Conservation (phyloP, 1,140 invertebrate genomes). For the Drosophila sp. region DNA sequence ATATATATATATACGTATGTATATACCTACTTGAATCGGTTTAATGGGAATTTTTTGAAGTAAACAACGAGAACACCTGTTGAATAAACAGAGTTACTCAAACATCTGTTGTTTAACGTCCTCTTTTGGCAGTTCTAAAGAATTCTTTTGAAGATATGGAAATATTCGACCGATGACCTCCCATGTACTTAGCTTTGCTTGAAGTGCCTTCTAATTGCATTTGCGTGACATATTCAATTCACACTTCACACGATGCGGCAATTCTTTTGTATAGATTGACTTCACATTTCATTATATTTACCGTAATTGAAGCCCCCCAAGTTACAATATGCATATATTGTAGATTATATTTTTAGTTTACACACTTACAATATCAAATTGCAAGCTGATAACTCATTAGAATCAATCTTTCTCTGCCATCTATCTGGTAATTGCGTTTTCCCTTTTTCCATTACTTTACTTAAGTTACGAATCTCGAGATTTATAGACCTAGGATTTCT, state of each 20-base stretch:
- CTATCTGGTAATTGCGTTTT: background rate
- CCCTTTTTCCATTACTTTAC: background rate
- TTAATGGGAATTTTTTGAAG: background rate
- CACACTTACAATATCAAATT: slow-evolving; percentile 1
- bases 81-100: background rate
- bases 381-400: slow-evolving; percentile 7
- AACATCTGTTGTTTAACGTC: background rate
- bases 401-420: background rate
- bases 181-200: background rate
- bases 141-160: background rate
- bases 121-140: background rate
- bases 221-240: slow-evolving; percentile 2
- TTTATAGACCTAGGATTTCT: background rate
- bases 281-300: background rate
- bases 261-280: background rate
- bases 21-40: no score
- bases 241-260: background rate
- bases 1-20: no score
- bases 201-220: background rate
- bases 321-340: background rate
- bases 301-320: slow-evolving; percentile 6
- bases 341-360: background rate
- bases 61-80: slow-evolving; percentile 6
- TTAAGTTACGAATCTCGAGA: background rate
- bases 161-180: background rate